Evolutionary conservation across 2,888 invertebrate species (phyloP).

Genomic region (Ichneumoninae sp.): DNA sequence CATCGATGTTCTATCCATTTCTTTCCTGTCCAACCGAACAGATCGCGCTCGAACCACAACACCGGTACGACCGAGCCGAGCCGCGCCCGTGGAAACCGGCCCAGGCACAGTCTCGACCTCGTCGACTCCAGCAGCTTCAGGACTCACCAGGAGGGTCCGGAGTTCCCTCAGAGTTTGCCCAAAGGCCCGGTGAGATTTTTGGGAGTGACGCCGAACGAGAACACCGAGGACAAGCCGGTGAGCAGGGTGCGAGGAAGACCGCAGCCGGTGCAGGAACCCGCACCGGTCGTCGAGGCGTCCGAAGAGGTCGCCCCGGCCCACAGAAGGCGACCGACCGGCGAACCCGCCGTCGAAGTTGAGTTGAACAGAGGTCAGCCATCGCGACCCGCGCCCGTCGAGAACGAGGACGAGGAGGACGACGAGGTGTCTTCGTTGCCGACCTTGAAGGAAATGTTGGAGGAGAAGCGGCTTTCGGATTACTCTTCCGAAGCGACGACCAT

Average conservation of each 20-base stretch:
- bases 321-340: conserved; percentile 84
- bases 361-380: conserved; percentile 75
- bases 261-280: conserved; percentile 76
- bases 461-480: conserved; percentile 53
- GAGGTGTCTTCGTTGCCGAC: conserved; percentile 63
- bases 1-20: neutral
- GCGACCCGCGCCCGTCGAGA: conserved; percentile 62
- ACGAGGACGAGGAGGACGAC: conserved; percentile 63
- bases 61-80: conserved; percentile 81
- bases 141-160: conserved; percentile 87
- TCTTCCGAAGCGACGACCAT: conserved; percentile 71
- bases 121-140: conserved; percentile 94
- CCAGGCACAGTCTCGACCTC: conserved; percentile 91
- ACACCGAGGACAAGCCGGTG: conserved; percentile 77
- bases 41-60: conserved; percentile 82
- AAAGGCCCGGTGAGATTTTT: conserved; percentile 86
- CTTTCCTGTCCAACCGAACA: conserved; percentile 52
- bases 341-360: conserved; percentile 83
- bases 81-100: conserved; percentile 80
- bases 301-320: conserved; percentile 75
- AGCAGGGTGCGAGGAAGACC: conserved; percentile 76
- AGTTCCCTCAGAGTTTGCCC: conserved; percentile 86
- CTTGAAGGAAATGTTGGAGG: conserved; percentile 48
- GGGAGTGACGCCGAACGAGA: conserved; percentile 87
- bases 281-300: conserved; percentile 75